Evolutionary conservation across 2,888 invertebrate species (phyloP).

Genomic region (Xiphydria camelus): DNA sequence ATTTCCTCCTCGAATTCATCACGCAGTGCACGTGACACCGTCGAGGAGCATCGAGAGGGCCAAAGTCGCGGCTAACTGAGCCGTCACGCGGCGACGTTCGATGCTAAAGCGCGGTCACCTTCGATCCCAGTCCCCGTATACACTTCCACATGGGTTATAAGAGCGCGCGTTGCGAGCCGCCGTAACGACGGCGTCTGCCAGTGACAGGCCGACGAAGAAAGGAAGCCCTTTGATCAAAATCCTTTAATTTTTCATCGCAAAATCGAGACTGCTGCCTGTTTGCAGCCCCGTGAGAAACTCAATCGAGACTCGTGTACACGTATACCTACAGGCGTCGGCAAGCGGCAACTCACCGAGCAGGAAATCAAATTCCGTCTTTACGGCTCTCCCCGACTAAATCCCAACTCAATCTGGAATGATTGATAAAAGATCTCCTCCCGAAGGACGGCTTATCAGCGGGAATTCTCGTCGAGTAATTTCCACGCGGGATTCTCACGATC

Average conservation of each 20-base stretch:
- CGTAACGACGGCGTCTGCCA: constrained; percentile 29
- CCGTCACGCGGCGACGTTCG: constrained; percentile 26
- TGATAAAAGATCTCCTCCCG: not conserved
- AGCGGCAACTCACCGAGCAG: not conserved
- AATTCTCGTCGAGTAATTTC: too few species aligned
- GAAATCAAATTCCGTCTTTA: constrained; percentile 12
- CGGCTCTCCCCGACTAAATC: constrained; percentile 13
- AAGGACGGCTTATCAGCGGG: too few species aligned
- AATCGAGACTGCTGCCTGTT: constrained; percentile 16
- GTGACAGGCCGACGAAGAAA: constrained; percentile 32
- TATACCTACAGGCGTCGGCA: too few species aligned
- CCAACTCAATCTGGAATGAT: constrained; percentile 14
- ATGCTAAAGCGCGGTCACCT: constrained; percentile 5
- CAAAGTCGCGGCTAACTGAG: constrained; percentile 35
- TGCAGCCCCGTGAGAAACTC: not conserved
- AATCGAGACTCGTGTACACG: not conserved
- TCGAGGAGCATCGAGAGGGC: too few species aligned
- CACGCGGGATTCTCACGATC: not conserved
- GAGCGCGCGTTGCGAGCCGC: constrained; percentile 9
- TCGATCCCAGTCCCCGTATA: constrained; percentile 4
- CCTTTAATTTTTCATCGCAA: constrained; percentile 38
- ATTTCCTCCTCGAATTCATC: too few species aligned
- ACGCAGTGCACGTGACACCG: too few species aligned
- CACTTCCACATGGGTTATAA: constrained; percentile 17
- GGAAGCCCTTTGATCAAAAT: constrained; percentile 38